Evolutionary conservation across 2,888 invertebrate species (phyloP).

Genomic region (Torymus aiolomorphi): DNA sequence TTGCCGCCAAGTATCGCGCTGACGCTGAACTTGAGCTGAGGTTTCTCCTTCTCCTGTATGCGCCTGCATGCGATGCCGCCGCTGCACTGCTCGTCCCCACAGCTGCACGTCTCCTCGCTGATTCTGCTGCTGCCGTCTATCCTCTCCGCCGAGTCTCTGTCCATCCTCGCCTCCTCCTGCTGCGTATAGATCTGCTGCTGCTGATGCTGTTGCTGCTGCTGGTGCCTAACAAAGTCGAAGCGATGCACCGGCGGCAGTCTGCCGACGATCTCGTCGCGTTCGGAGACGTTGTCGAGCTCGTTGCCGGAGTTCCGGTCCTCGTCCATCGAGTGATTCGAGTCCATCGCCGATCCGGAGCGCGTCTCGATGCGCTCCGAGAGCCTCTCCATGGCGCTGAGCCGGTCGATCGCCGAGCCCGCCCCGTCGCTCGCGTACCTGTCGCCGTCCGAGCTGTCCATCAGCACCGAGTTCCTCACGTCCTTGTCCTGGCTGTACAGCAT

Average conservation of each 20-base stretch:
- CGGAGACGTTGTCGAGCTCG: conserved; percentile 54
- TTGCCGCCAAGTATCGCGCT: conserved; percentile 90
- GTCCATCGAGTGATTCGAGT: conserved; percentile 68
- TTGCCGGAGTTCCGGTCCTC: conserved; percentile 67
- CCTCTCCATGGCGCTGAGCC: conserved; percentile 69
- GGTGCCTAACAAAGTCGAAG: conserved; percentile 65
- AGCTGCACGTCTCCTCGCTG: conserved; percentile 72
- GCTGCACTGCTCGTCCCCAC: conserved; percentile 72
- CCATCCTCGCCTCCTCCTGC: conserved; percentile 67
- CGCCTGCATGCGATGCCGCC: conserved; percentile 68
- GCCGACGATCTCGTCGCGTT: conserved; percentile 16
- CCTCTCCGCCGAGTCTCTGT: conserved; percentile 66
- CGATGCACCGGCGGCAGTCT: conserved; percentile 51
- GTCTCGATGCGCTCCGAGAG: conserved; percentile 71
- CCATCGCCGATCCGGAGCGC: conserved; percentile 69
- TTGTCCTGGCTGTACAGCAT: conserved; percentile 54
- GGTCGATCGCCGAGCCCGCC: conserved; percentile 63
- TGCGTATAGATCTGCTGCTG: conserved; percentile 55
- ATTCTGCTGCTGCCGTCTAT: conserved; percentile 67
- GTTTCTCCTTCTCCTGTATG: conserved; percentile 79
- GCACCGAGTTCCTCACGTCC: conserved; percentile 49
- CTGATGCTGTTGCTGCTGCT: conserved; percentile 31
- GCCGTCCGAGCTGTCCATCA: conserved; percentile 37
- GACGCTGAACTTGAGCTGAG: conserved; percentile 93
- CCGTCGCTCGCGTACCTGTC: conserved; percentile 62